Percentiles rank a stretch among this genome's conserved stretches.
Evolutionary conservation across 2,113 vertebrate genomes (phyloP).

Genomic region (Pyxicephalus adspersus): DNA sequence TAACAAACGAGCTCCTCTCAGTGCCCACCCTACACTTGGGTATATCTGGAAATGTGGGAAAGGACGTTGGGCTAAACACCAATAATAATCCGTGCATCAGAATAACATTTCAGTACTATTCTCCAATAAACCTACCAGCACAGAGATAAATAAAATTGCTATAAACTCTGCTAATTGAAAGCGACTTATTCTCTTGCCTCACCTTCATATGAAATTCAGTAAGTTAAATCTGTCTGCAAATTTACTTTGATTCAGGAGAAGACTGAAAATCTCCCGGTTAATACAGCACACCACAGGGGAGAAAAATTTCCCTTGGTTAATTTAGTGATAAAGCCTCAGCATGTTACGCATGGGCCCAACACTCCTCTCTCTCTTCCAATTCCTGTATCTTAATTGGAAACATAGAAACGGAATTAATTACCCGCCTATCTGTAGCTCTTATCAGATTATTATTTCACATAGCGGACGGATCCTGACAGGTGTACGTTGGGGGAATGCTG

Average conservation of each 20-base stretch:
- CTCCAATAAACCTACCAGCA: no score
- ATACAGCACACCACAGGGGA: constrained; percentile 23
- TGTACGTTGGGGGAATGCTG: constrained; percentile 38
- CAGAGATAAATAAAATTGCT: no score
- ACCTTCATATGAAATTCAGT: not conserved
- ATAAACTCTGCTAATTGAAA: no score
- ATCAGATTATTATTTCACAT: constrained; percentile 49
- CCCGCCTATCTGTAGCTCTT: constrained; percentile 14
- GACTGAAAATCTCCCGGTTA: constrained; percentile 26
- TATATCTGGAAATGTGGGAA: no score
- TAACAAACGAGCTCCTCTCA: no score
- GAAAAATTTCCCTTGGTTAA: constrained; percentile 28
- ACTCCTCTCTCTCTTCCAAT: constrained; percentile 4
- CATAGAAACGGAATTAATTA: constrained; percentile 30
- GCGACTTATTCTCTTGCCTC: no score
- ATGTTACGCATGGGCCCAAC: not conserved
- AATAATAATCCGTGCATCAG: no score
- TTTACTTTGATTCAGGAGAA: constrained; percentile 27
- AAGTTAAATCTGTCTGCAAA: constrained; percentile 36
- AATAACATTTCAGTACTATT: no score
- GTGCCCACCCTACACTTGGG: no score
- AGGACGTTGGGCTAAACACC: no score
- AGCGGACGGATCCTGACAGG: constrained; percentile 43
- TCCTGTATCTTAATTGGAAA: constrained; percentile 51
- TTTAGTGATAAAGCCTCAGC: constrained; percentile 23